Evolutionary conservation across 2,888 invertebrate genomes (phyloP), one percentile per base, ranked within the genome.

Genomic region (Caenorhabditis doughertyi): DNA sequence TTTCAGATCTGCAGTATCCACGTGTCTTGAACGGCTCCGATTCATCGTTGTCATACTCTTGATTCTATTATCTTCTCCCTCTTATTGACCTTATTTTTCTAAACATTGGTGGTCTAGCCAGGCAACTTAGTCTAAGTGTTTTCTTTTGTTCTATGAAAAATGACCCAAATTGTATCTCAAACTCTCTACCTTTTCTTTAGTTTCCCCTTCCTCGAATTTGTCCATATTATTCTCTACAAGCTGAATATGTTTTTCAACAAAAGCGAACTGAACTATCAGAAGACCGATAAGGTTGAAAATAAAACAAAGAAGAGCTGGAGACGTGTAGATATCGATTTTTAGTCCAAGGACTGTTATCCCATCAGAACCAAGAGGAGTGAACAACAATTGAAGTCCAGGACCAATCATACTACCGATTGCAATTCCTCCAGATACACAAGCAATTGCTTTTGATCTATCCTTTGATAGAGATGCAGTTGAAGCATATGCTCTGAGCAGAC

Each of bases 331-430:
- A 55, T 71, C 82, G 11, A 88, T 64, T 13, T 67, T 81, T 27
- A 88, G 29, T 9, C 80, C 79, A 1, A 73, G 67, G 51, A 79
- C 25, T 13, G 68, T 67, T 27, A 81, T 51, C 47, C 84, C 84
- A 11, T 80, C 74, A 11, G 56, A 51, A 11, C 88, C 88, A 3
- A 88, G 79, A 4, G 87, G 88, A 13, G 85, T 71, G 84, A 88
- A 88, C 1, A 86, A 39, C 0, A 87, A 62, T 81, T 88, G 87
- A 18, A 88, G 58, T 4, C 73, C 85, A 16, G 88, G 88, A 4
- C 87, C 88, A 18, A 85, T 39, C 85, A 85, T 82, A 27, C 79
- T 80, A 11, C 88, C 88, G 16, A 88, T 56, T 9, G 88, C 84
- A 13, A 88, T 81, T 13, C 88, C 88, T 25, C 88, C 86, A 13